Percentiles rank a stretch among this genome's conserved stretches.
phyloP scores from a whole-genome alignment of 1,140 invertebrate genomes.

The Drosophila triauraria region DNA sequence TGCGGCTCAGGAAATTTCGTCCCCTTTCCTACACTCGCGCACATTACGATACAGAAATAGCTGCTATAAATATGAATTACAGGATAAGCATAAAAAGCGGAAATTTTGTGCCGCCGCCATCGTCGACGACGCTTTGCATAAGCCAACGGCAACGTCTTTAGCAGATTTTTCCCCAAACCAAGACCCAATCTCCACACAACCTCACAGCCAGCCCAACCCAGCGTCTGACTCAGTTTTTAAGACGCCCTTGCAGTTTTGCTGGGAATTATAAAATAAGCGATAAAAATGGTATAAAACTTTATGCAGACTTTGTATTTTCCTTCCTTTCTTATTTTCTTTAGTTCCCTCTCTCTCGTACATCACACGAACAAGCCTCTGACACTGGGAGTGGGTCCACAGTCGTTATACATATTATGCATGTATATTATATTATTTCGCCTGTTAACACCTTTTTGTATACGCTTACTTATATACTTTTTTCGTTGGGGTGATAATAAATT shows the following conservation, averaged over 20 bases:
- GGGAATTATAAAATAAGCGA: conserved; percentile 81
- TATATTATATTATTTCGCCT: conserved; percentile 68
- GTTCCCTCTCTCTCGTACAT: background rate
- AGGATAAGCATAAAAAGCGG: conserved; percentile 83
- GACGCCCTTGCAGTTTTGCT: conserved; percentile 75
- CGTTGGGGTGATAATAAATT: conserved; percentile 63
- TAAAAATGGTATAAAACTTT: conserved; percentile 81
- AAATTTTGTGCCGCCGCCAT: conserved; percentile 74
- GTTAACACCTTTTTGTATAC: conserved; percentile 76
- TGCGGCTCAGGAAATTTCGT: conserved; percentile 60
- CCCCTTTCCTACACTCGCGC: conserved; percentile 30
- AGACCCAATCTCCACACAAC: conserved; percentile 1
- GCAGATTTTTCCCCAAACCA: conserved; percentile 35
- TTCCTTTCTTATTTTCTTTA: conserved; percentile 3
- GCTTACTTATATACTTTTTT: conserved; percentile 31
- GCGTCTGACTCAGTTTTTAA: conserved; percentile 53
- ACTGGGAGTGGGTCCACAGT: conserved; percentile 28
- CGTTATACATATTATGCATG: conserved; percentile 62
- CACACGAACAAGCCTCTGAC: background rate
- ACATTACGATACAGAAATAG: conserved; percentile 75
- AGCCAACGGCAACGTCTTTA: conserved; percentile 55
- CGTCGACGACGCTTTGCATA: conserved; percentile 71
- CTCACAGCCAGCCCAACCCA: conserved; percentile 8
- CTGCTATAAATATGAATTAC: conserved; percentile 84
- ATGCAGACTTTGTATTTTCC: conserved; percentile 61